phyloP scores from a whole-genome alignment of 2,888 invertebrate genomes.

The Heliconius erato region DNA sequence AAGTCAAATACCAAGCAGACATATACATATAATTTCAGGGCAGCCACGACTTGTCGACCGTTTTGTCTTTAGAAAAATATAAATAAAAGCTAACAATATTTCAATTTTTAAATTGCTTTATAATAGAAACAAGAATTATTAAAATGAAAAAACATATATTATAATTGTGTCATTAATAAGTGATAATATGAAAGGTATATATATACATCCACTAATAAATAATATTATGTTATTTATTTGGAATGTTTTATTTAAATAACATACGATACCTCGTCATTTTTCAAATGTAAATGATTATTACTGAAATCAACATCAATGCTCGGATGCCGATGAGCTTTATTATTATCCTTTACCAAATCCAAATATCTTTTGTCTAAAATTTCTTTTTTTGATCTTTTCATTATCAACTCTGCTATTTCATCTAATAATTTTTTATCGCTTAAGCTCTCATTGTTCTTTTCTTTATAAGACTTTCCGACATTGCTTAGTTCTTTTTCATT shows the following conservation, averaged over 20 bases:
- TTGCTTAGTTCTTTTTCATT: not conserved
- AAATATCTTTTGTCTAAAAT: not conserved
- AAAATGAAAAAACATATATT: not conserved
- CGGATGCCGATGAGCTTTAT: not conserved
- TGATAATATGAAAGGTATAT: too few relatives aligned
- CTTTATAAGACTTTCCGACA: not conserved
- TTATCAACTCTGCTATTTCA: not conserved
- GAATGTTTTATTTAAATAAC: not conserved
- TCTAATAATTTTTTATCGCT: constrained; percentile 14
- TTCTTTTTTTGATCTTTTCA: constrained; percentile 1
- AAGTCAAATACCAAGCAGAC: not conserved
- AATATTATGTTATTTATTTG: too few relatives aligned
- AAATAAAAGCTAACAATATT: too few relatives aligned
- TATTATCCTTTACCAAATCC: not conserved
- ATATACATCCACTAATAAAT: too few relatives aligned
- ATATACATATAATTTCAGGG: not conserved
- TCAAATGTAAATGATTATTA: not conserved
- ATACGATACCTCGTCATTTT: constrained; percentile 5
- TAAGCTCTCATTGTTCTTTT: not conserved
- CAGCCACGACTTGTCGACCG: not conserved
- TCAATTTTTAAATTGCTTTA: too few relatives aligned
- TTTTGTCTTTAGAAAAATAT: not conserved
- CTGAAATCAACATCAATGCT: not conserved
- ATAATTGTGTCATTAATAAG: too few relatives aligned
- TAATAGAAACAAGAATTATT: not conserved